Evolutionary conservation across 2,888 invertebrate genomes (phyloP).

Genomic region (Brachyopa scutellaris): DNA sequence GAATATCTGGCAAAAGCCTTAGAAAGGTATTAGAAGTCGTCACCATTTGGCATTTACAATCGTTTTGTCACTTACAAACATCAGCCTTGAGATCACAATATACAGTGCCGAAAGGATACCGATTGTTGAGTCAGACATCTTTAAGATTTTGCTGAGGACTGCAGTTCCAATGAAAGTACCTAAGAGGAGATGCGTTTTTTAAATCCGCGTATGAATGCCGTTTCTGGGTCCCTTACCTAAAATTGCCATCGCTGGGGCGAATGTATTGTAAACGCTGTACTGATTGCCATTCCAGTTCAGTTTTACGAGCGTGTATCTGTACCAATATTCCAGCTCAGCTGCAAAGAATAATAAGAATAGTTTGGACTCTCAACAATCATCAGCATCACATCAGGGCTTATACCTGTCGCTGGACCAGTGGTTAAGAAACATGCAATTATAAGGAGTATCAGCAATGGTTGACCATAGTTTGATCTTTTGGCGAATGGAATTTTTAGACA

Average conservation of each 20-base stretch:
- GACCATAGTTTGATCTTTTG: conserved; percentile 78
- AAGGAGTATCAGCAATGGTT: conserved; percentile 77
- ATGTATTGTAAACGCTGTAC: conserved; percentile 78
- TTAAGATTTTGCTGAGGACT: conserved; percentile 80
- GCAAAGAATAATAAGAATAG: background rate
- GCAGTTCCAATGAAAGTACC: conserved; percentile 81
- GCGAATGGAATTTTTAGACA: conserved; percentile 78
- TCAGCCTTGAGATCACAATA: conserved; percentile 78
- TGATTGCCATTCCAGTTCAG: conserved; percentile 81
- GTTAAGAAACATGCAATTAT: conserved; percentile 79
- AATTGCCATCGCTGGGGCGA: conserved; percentile 77
- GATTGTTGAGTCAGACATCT: conserved; percentile 79
- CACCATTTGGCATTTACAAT: background rate
- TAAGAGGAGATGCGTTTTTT: conserved; percentile 48
- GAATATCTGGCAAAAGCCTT: conserved; percentile 79
- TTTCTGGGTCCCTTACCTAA: conserved; percentile 74
- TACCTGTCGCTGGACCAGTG: conserved; percentile 77
- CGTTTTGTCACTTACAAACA: conserved; percentile 77
- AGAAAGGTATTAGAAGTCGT: conserved; percentile 9
- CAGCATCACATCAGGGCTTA: background rate
- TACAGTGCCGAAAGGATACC: conserved; percentile 79
- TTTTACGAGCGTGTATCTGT: conserved; percentile 78
- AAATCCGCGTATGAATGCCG: no score
- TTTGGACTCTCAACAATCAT: background rate
- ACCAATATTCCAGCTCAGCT: conserved; percentile 80